A percentile compares a stretch with the other conserved stretches of the same genome.
These are phyloP conservation scores for Petrolisthes cinctipes DNA, from an alignment of 2,888 invertebrate species.

Conservation along the genomic window DNA sequence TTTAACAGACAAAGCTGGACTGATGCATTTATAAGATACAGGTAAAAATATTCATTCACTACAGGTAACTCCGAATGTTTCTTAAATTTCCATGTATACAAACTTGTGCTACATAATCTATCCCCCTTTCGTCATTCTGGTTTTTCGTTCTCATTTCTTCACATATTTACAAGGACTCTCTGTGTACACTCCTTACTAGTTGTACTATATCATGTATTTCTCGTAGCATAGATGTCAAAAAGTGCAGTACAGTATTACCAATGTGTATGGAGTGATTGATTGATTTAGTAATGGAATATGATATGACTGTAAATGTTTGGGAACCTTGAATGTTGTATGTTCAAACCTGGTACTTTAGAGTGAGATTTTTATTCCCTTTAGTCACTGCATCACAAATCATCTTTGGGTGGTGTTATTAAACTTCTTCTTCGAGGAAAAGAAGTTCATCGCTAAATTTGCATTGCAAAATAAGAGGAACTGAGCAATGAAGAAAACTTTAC, in stretches of 20 bases:
- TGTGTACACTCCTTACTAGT: conserved; percentile 59
- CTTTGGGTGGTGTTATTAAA: no score
- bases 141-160: neutral
- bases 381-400: no score
- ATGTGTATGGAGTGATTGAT: conserved; percentile 23
- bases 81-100: neutral
- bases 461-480: no score
- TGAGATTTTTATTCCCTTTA: no score
- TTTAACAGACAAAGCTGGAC: neutral
- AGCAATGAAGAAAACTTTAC: no score
- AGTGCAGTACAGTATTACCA: conserved; percentile 51
- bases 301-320: no score
- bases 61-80: neutral
- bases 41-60: neutral
- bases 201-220: conserved; percentile 60
- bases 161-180: conserved; percentile 44
- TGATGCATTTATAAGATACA: neutral
- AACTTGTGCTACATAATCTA: conserved; percentile 9
- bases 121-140: conserved; percentile 8
- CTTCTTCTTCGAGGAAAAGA: no score
- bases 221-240: conserved; percentile 58
- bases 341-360: no score
- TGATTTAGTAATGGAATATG: no score
- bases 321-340: no score
- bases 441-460: no score